These are phyloP conservation scores for Ichneumoninae sp. DNA, from an alignment of 2,888 invertebrate genomes.

Conservation along the genomic window DNA sequence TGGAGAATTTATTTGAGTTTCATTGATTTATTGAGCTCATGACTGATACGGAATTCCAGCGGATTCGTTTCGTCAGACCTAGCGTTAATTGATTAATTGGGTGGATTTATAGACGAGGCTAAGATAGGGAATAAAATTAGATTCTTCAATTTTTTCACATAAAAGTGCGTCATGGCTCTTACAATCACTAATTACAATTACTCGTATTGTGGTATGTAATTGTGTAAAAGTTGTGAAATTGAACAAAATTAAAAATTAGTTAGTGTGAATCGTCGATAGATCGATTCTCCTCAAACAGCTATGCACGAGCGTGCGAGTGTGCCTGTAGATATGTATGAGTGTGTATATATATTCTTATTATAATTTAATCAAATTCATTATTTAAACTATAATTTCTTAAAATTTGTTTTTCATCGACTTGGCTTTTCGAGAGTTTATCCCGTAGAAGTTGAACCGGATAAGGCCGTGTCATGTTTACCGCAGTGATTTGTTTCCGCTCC, in stretches of 20 bases:
- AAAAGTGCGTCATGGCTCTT: background rate
- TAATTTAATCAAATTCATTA: background rate
- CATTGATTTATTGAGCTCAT: constrained; percentile 20
- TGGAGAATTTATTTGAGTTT: constrained; percentile 22
- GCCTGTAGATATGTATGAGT: too few species aligned
- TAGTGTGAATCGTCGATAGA: background rate
- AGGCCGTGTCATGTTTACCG: constrained; percentile 20
- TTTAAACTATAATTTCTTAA: background rate
- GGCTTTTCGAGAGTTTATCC: constrained; percentile 41
- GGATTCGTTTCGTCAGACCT: background rate
- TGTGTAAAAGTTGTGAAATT: too few species aligned
- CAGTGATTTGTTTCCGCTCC: constrained; percentile 49
- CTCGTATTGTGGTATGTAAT: too few species aligned
- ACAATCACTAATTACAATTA: too few species aligned
- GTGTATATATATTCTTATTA: too few species aligned
- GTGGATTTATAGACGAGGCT: background rate
- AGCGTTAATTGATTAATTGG: background rate
- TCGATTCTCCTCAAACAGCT: too few species aligned
- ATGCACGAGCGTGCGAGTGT: too few species aligned
- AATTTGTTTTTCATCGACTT: constrained; percentile 12
- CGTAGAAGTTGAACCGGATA: constrained; percentile 21
- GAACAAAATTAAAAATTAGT: too few species aligned
- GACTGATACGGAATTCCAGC: background rate
- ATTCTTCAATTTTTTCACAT: background rate
- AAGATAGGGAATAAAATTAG: background rate